A percentile compares a stretch with the other conserved stretches of the same genome.
These are phyloP conservation scores for Mormoops blainvillei DNA, from an alignment of 2,113 vertebrate genomes.

Conservation along the genomic window DNA sequence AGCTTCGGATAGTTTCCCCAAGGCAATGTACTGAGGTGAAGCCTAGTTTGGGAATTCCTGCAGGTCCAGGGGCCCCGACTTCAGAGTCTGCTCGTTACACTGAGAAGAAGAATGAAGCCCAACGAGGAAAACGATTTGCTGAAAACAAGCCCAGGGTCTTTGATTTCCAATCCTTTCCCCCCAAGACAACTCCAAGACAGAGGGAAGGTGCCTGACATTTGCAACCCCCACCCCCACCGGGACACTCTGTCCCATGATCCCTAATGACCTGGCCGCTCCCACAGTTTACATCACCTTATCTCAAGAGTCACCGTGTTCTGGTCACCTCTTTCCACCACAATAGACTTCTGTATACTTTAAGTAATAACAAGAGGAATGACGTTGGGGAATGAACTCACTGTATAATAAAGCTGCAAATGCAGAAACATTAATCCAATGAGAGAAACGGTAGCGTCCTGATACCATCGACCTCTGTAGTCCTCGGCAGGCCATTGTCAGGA, in stretches of 20 bases:
- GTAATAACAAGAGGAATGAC: neutral
- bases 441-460: neutral
- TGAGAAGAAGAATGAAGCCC: neutral
- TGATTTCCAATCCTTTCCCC: neutral
- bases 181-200: too few relatives aligned
- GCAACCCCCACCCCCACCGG: accelerated
- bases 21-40: neutral
- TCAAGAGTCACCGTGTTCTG: neutral
- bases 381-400: neutral
- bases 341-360: neutral
- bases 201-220: neutral
- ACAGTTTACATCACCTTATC: too few relatives aligned
- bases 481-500: neutral
- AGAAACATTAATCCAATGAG: neutral
- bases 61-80: neutral
- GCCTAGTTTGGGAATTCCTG: neutral
- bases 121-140: neutral
- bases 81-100: neutral
- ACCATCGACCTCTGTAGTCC: neutral
- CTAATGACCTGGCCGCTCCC: neutral
- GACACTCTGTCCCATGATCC: neutral
- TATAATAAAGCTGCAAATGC: neutral
- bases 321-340: neutral
- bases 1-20: neutral
- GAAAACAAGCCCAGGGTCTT: neutral